phyloP scores from a whole-genome alignment of 2,797 vertebrate genomes.

The Hoplostethus atlanticus region DNA sequence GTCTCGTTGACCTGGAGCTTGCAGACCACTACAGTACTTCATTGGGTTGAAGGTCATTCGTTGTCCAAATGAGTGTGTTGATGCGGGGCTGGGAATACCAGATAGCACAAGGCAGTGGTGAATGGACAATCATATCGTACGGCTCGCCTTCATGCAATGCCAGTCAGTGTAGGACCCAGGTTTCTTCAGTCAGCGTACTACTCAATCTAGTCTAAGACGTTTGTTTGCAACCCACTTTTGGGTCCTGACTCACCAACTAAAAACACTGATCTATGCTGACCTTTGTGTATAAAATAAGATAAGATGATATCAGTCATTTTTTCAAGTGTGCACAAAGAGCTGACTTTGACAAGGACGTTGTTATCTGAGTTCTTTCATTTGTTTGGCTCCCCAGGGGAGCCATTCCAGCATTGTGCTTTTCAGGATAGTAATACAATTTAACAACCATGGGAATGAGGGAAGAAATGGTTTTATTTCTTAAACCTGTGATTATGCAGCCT shows the following conservation, averaged over 20 bases:
- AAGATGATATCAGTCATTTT: constrained; percentile 29
- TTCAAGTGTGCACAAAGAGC: constrained; percentile 23
- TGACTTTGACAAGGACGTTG: constrained; percentile 37
- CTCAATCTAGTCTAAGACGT: constrained; percentile 18
- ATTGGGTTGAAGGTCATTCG: constrained; percentile 2
- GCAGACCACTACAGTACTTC: too few species aligned
- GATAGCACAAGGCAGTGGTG: background rate
- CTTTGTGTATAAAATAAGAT: constrained; percentile 19
- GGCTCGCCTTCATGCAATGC: background rate
- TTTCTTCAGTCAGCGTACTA: constrained; percentile 24
- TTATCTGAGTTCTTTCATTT: background rate
- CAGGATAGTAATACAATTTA: too few species aligned
- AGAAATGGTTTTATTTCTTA: too few species aligned
- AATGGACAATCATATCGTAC: background rate
- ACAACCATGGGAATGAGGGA: too few species aligned
- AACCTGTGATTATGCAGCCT: too few species aligned
- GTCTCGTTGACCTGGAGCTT: background rate
- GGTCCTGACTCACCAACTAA: constrained; percentile 36
- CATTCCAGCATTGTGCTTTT: too few species aligned
- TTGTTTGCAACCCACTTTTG: constrained; percentile 28
- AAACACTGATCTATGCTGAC: constrained; percentile 34
- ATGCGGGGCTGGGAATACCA: constrained; percentile 1
- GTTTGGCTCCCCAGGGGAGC: too few species aligned
- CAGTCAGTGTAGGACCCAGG: background rate
- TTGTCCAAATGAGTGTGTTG: constrained; percentile 4